Conservation (phyloP, 2,797 vertebrate species). For the Tachyglossus aculeatus region DNA sequence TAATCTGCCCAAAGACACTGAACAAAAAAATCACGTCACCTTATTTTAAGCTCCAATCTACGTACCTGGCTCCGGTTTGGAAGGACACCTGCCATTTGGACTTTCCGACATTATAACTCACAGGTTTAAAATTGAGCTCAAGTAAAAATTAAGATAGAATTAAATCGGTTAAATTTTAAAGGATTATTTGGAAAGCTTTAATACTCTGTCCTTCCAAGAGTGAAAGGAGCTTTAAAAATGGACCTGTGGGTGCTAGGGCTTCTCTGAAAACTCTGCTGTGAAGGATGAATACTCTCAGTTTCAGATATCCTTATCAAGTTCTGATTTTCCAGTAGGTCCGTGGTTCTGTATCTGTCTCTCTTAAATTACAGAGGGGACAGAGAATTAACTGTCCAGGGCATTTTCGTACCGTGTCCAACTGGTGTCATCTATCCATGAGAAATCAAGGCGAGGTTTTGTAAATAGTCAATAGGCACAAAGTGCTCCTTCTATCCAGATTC, state of each 20-base stretch:
- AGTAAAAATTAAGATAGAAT: conserved; percentile 11
- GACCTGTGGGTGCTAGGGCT: conserved; percentile 7
- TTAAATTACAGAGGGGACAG: conserved; percentile 76
- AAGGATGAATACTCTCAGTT: conserved; percentile 26
- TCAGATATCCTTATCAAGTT: conserved; percentile 52
- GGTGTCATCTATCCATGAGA: conserved; percentile 79
- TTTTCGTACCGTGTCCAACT: conserved; percentile 50
- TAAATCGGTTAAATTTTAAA: conserved; percentile 11
- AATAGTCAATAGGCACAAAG: conserved; percentile 68
- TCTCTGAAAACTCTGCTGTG: conserved; percentile 20
- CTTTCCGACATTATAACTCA: conserved; percentile 69
- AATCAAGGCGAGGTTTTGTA: conserved; percentile 67
- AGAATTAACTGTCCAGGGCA: conserved; percentile 74
- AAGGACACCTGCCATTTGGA: conserved; percentile 50
- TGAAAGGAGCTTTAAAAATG: conserved; percentile 40
- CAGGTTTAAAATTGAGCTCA: conserved; percentile 16
- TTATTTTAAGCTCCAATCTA: neutral
- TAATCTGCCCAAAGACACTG: neutral
- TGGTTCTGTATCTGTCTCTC: conserved; percentile 32
- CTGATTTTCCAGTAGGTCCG: conserved; percentile 36
- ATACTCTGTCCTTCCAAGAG: conserved; percentile 9
- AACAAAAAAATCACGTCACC: neutral
- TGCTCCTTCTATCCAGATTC: conserved; percentile 57
- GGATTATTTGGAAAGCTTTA: conserved; percentile 18
- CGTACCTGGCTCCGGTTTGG: conserved; percentile 72